Percentiles rank a stretch among this genome's conserved stretches.
These are phyloP conservation scores for Lacerta agilis DNA, from an alignment of 2,797 vertebrate species.

Conservation along the genomic window DNA sequence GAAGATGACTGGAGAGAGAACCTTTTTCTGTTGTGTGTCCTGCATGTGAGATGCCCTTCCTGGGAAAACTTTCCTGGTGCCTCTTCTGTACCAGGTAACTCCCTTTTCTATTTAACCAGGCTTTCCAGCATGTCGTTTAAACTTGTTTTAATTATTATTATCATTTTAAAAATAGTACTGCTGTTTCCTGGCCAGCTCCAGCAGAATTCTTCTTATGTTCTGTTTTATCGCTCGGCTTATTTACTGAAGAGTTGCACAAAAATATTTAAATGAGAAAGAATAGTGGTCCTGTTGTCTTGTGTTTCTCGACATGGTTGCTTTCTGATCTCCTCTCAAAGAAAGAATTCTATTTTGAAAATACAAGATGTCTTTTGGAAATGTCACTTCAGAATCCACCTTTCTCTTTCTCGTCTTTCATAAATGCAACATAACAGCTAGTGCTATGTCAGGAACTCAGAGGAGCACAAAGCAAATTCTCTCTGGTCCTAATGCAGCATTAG, in stretches of 20 bases:
- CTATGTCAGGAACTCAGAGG: background rate
- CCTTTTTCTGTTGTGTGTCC: no score
- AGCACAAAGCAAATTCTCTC: background rate
- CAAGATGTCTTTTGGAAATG: background rate
- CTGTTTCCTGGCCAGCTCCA: no score
- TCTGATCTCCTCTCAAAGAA: background rate
- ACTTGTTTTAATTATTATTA: no score
- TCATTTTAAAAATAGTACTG: no score
- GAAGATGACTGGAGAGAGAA: no score
- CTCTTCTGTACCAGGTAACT: no score
- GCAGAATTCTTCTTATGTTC: no score
- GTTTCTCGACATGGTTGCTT: background rate
- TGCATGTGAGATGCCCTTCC: no score
- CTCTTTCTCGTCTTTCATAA: constrained; percentile 22
- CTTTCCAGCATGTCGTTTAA: no score
- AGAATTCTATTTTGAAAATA: background rate
- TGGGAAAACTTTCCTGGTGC: no score
- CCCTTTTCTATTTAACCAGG: no score
- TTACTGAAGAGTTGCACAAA: background rate
- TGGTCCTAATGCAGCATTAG: background rate
- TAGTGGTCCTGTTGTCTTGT: background rate
- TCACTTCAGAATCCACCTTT: constrained; percentile 44
- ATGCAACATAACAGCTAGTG: constrained; percentile 34
- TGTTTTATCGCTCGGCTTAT: no score
- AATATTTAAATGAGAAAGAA: background rate